Evolutionary conservation across 1,140 invertebrate genomes (phyloP), one percentile per base, ranked within the genome.

Genomic region (Lucilia cuprina): DNA sequence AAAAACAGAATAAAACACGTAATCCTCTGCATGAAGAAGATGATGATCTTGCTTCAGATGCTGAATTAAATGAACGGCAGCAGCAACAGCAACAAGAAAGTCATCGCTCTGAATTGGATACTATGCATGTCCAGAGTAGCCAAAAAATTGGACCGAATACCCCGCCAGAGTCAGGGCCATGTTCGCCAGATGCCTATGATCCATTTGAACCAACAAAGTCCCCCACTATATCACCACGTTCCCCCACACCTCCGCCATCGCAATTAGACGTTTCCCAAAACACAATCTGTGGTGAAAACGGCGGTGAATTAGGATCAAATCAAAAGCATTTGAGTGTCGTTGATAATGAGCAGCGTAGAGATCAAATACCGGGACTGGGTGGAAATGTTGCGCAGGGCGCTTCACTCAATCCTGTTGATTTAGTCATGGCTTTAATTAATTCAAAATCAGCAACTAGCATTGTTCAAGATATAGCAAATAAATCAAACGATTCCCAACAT

Each of bases 191-290:
- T 88, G 95, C 94, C 5, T 97, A 97, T 89, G 96, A 97, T 94
- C 96, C 96, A 1, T 97, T 96, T 88, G 96, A 97, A 88, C 96
- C 96, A 2, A 97, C 96, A 1, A 96, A 96, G 88, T 96, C 96
- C 4, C 93, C 96, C 3, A 96, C 95, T 0, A 91, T 86, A 55
- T 92, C 86, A 85, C 93, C 90, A 70, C 92, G 88, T 85, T 92
- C 87, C 84, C 89, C 50, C 88, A 91, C 85, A 85, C 91, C 82
- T 82, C 89, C 80, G 1, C 84, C 70, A 34, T 49, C 41, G 41
- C 41, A 80, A 47, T 19, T 85, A 35, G 84, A 85, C 50, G 84
- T 83, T 35, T 75, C 86, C 0, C 87, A 89, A 82, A 86, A 49
- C 8, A 34, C 83, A 30, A 83, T 83, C n/a, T 41, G 50, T 85